phyloP scores from a whole-genome alignment of 2,888 invertebrate species.

The Trachelus iudaicus region DNA sequence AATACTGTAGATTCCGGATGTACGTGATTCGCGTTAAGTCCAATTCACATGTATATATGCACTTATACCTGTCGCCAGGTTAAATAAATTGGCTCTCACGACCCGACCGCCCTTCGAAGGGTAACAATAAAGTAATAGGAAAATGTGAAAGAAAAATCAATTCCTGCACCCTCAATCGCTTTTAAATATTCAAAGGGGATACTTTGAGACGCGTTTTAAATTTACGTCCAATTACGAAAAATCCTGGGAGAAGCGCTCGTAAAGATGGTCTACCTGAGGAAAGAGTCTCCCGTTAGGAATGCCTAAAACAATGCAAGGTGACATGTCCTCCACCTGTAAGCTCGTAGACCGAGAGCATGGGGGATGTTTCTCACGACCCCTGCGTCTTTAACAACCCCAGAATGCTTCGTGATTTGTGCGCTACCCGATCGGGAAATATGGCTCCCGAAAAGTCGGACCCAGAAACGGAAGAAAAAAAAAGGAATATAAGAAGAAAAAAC shows the following conservation, averaged over 20 bases:
- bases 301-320: slow-evolving; percentile 60
- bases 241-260: slow-evolving; percentile 29
- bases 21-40: not conserved
- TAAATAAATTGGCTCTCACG: not conserved
- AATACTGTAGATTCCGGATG: not conserved
- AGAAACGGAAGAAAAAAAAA: not conserved
- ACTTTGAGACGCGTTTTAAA: slow-evolving; percentile 10
- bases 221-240: slow-evolving; percentile 33
- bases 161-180: not conserved
- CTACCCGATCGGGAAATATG: slow-evolving; percentile 41
- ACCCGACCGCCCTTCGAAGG: not conserved
- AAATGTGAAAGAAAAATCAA: not conserved
- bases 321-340: slow-evolving; percentile 46
- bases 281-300: slow-evolving; percentile 53
- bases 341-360: slow-evolving; percentile 18
- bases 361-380: slow-evolving; percentile 53
- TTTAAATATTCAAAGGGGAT: slow-evolving; percentile 19
- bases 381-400: slow-evolving; percentile 20
- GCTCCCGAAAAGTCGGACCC: slow-evolving; percentile 25
- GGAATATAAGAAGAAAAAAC: slow-evolving; percentile 7
- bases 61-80: not conserved
- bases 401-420: slow-evolving; percentile 52
- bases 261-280: slow-evolving; percentile 39
- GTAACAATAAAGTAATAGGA: not conserved
- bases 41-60: not conserved